These are phyloP conservation scores for Phenganax subtilis DNA, from an alignment of 92 coral and sea anemone genomes.

Conservation along the genomic window DNA sequence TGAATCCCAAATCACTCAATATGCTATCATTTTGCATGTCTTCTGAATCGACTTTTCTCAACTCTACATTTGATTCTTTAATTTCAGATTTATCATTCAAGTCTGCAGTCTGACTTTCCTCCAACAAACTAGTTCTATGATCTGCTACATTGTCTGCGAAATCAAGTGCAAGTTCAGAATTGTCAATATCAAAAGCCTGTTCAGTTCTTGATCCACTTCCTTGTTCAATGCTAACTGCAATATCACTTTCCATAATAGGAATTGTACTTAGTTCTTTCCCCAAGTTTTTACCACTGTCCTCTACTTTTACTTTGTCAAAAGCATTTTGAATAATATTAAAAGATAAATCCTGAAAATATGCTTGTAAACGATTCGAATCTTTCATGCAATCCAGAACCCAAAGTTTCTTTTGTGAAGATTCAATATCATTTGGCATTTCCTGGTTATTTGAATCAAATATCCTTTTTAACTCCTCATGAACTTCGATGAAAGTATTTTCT, in stretches of 20 bases:
- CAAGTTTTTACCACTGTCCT: background rate
- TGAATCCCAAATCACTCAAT: background rate
- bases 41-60: background rate
- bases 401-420: background rate
- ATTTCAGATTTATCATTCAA: background rate
- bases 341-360: slow-evolving; percentile 12
- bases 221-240: background rate
- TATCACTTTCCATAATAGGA: slow-evolving; percentile 15
- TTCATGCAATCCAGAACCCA: slow-evolving; percentile 4
- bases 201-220: slow-evolving; percentile 10
- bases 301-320: background rate
- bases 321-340: slow-evolving; percentile 7
- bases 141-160: background rate
- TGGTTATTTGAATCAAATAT: slow-evolving; percentile 6
- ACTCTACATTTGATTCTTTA: background rate
- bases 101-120: background rate
- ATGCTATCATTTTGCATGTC: background rate
- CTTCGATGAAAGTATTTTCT: background rate
- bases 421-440: slow-evolving; percentile 14
- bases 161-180: background rate
- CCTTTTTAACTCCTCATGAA: background rate
- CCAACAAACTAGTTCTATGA: background rate
- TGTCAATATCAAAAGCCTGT: background rate
- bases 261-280: background rate
- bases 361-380: background rate